Base-by-base conservation (phyloP, 2,113 vertebrate genomes). In the Tetraodon nigroviridis region DNA sequence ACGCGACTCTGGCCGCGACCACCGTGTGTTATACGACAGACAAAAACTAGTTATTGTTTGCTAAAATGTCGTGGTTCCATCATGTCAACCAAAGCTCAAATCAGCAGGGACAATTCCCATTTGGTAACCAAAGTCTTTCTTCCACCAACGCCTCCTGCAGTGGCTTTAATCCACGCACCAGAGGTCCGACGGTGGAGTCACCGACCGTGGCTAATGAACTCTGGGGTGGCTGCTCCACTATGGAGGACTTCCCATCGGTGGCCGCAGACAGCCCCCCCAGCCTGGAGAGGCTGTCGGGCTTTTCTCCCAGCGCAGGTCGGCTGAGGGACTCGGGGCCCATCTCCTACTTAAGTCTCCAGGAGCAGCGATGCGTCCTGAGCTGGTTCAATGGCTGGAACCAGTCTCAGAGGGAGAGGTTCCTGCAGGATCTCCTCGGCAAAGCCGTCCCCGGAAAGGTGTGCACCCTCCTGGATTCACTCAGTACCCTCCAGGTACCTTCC, bases 401-500 rank as follows among this genome's bases (percentile, higher is more conserved):
- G 4, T 2, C 56, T 0, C 94, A 95, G 76, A 92, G 84, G 29
- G 90, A 93, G 59, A 79, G 86, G 8, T 95, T 95, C 84, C 64
- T 94, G 52, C 89, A 91, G 50, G 93, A 95, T 66, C 80, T 96
- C 45, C 84, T 94, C 37, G 88, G 90, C 11, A 94, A 95, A 84
- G 94, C 93, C 7, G 92, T 94, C 14, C 94, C 93, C 0, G 92
- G 92, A 57, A 95, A 95, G 67, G 86, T 94, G 41, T 92, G 91
- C 64, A 90, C 92, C 53, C 87, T 96, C 19, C 72, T 96, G 17
- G 92, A 93, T 17, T 83, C 90, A 51, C 89, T 95, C 67, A 91
- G 90, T 17, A 89, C 90, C 20, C 90, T 95, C 45, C 86, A 91
- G 90, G 91, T 90, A 79, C 44, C 44, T 46, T n/a, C 10, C 10